Percentiles rank a stretch among this genome's conserved stretches.
Evolutionary conservation across 92 coral and sea anemone genomes (phyloP).

Genomic region (Actinostola sp.): DNA sequence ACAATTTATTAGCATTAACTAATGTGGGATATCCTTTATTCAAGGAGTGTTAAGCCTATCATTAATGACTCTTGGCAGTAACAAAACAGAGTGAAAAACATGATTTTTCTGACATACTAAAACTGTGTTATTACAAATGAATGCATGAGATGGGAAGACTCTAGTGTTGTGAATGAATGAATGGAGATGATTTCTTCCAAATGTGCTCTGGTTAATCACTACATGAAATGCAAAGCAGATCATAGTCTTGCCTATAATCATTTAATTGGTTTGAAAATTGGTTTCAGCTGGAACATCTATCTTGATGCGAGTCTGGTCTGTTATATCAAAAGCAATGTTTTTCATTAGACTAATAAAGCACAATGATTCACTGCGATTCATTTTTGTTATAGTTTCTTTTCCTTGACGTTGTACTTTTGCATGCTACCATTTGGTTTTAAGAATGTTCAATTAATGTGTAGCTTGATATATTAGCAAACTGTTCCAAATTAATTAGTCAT

Average conservation of each 20-base stretch:
- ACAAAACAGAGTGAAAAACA: no score
- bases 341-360: background rate
- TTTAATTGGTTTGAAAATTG: slow-evolving; percentile 12
- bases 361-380: background rate
- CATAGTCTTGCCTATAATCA: background rate
- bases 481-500: background rate
- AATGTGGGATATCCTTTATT: no score
- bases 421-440: background rate
- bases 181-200: background rate
- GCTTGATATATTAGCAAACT: background rate
- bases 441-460: no score
- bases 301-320: background rate
- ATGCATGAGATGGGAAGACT: no score
- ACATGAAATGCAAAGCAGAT: slow-evolving; percentile 2
- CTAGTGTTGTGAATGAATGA: no score
- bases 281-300: slow-evolving; percentile 1
- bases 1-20: no score
- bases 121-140: no score
- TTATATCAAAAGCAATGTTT: slow-evolving; percentile 3
- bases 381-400: background rate
- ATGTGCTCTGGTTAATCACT: background rate
- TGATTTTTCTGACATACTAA: no score
- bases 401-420: background rate
- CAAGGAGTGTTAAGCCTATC: no score
- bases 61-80: no score